phyloP scores from a whole-genome alignment of 2,797 vertebrate genomes.

The Chelidonichthys spinosus region DNA sequence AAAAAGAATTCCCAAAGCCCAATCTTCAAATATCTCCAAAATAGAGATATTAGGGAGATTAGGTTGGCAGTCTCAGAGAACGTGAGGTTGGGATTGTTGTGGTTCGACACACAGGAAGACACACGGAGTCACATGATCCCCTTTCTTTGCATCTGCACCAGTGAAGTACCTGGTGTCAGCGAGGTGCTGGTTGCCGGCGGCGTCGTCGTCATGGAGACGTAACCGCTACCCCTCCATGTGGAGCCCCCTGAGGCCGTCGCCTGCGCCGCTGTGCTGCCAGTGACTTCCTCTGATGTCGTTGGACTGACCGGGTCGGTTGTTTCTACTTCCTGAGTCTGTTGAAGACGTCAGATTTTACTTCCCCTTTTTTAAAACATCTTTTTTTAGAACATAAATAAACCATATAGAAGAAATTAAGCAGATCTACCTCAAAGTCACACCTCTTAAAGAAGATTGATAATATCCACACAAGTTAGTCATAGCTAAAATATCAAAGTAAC shows the following conservation, averaged over 20 bases:
- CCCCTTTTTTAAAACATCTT: too few relatives aligned
- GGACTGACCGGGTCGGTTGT: accelerated
- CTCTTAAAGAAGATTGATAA: too few relatives aligned
- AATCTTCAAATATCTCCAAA: not conserved
- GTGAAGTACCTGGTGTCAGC: accelerated
- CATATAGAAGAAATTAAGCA: too few relatives aligned
- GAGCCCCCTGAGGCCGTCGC: not conserved
- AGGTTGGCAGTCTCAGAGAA: not conserved
- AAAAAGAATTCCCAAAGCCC: too few relatives aligned
- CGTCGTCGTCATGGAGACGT: too few relatives aligned
- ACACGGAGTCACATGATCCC: not conserved
- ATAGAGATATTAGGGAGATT: not conserved
- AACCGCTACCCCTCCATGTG: too few relatives aligned
- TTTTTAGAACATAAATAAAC: too few relatives aligned
- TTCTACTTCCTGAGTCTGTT: not conserved
- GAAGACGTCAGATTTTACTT: not conserved
- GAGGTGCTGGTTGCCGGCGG: accelerated
- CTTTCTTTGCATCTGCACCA: not conserved
- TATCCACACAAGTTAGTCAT: too few relatives aligned
- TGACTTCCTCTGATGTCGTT: accelerated
- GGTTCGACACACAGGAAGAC: conserved; percentile 65
- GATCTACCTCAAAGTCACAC: too few relatives aligned
- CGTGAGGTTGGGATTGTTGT: conserved; percentile 15
- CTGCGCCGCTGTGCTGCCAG: accelerated
- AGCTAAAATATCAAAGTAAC: too few relatives aligned